Base-by-base conservation (phyloP, 2,113 vertebrate genomes). In the Cebus imitator region DNA sequence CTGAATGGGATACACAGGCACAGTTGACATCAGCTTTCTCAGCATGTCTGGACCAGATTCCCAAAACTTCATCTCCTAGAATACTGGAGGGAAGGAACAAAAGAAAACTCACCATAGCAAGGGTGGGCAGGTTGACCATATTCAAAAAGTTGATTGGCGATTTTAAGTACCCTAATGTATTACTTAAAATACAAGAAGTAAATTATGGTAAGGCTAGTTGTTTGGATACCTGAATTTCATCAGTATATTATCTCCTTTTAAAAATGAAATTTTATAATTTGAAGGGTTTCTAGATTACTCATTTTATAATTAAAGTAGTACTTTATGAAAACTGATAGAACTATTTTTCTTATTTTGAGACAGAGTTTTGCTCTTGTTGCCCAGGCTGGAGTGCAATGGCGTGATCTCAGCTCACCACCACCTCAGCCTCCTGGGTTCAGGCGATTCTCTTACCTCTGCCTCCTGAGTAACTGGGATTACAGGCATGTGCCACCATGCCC, bases 1-100 rank as follows among this genome's bases (percentile, higher is more conserved):
- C 99, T 45, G 99, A 99, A 97, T 99, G 99, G 96, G 99, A 99
- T 72, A 99, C 99, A 86, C 99, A 99, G 98, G 99, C 99, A 98
- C 99, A 99, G 96, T 98, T 99, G 94, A 99, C 99, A 57, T 99
- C 99, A 0, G 99, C 99, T 98, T 99, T 99, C 97, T 99, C 99
- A 0, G 99, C 98, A 79, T 99, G 99, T 85, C 99, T 99, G 97
- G 99, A 99, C 99, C 99, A 99, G 98, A 99, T 99, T 92, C 99
- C 99, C 61, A 99, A 88, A 4, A 99, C 99, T 98, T 99, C 99
- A 66, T 99, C 99, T 30, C 99, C 99, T 27, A 99, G 99, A 98
- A 99, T 99, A 97, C 99, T 99, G 95, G 48, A 98, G 57, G n/a
- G 96, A 93, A 98, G 97, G 68, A 97, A 64, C 8, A 86, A 90